Evolutionary conservation across 2,113 vertebrate species (phyloP).

Genomic region (Macquaria ambigua): DNA sequence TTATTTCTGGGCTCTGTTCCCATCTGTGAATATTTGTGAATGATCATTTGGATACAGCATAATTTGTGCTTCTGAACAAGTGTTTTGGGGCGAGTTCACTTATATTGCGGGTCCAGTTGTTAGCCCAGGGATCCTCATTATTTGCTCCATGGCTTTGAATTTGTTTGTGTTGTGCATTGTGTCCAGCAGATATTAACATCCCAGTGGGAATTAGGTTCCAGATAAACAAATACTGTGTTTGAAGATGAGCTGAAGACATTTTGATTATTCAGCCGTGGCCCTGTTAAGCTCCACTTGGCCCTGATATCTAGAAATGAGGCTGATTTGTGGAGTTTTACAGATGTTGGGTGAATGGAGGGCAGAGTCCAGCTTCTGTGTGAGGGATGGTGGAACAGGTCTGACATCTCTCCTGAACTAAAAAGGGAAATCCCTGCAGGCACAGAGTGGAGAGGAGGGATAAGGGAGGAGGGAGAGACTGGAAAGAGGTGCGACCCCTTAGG

Average conservation of each 20-base stretch:
- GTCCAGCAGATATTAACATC: background rate
- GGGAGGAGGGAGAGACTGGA: slow-evolving; percentile 65
- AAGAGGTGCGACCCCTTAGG: slow-evolving; percentile 80
- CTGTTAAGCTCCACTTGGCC: slow-evolving; percentile 17
- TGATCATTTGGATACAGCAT: background rate
- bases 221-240: slow-evolving; percentile 1
- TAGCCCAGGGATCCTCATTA: background rate
- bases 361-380: slow-evolving; percentile 64
- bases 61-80: background rate
- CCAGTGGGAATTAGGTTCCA: background rate
- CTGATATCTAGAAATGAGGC: slow-evolving; percentile 36
- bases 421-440: slow-evolving; percentile 80
- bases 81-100: background rate
- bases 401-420: slow-evolving; percentile 81
- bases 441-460: slow-evolving; percentile 54
- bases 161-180: background rate
- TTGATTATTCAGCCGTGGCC: slow-evolving; percentile 24
- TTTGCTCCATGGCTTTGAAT: background rate
- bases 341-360: slow-evolving; percentile 64
- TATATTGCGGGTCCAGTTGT: background rate
- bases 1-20: slow-evolving; percentile 7
- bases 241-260: slow-evolving; percentile 22
- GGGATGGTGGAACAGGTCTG: slow-evolving; percentile 73
- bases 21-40: background rate
- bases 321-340: slow-evolving; percentile 57